Evolutionary conservation across 2,113 vertebrate genomes (phyloP), one percentile per base, ranked within the genome.

Genomic region (Calyptomena viridis): DNA sequence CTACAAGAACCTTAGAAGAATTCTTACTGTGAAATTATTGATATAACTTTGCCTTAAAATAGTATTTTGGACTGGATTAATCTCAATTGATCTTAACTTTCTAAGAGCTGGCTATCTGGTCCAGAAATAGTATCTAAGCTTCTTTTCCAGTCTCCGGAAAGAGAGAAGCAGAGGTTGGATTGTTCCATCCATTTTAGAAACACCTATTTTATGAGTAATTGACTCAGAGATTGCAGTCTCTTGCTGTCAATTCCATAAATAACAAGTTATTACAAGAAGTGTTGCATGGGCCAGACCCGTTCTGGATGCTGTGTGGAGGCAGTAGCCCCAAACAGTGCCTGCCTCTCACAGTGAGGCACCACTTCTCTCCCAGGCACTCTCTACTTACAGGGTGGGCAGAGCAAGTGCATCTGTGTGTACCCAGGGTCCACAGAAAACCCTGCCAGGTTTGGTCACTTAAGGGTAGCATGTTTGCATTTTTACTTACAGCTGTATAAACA

Each of bases 261-360:
- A n/a, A 55, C 2, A n/a, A n/a, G n/a, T n/a, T n/a, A 63, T 7
- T 27, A 9, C 1, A 3, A 50, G 7, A 60, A 20, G 7, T 30
- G 13, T 25, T 68, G 16, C 8, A 0, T 12, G 9, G 15, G 23
- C 8, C 21, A 67, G 35, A 46, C 11, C 13, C 55, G 10, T 30
- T 76, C 8, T 33, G 71, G 33, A 17, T 50, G 44, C 9, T 1
- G 0, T 4, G 33, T 13, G 23, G 73, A 42, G 33, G n/a, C 18
- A 75, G 17, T 6, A 59, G 15, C 23, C 39, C 21, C 1, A 2
- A n/a, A 24, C 2, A 17, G 13, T n/a, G 17, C 15, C 33, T 50
- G 12, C n/a, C 20, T 59, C 28, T 58, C 28, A 9, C 28, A 37
- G 8, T 0, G 0, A 37, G 15, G 13, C 24, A 58, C 2, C 52